Conservation (phyloP, 2,113 vertebrate species). For the Indri indri region DNA sequence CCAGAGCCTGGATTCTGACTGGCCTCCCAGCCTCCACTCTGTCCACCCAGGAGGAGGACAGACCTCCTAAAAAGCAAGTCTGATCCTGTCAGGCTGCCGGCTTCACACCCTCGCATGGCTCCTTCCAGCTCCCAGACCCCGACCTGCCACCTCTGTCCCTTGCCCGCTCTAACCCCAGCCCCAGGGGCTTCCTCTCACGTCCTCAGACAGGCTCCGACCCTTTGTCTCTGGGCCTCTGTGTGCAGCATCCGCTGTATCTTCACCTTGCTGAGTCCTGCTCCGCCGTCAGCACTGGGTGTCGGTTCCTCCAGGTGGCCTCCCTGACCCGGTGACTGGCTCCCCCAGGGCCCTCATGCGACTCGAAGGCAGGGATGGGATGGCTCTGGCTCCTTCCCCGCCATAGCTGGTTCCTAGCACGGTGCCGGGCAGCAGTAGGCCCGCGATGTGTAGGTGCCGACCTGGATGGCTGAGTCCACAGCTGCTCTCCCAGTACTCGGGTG, state of each 20-base stretch:
- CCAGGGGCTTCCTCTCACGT: fast-evolving
- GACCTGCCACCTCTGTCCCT: background rate
- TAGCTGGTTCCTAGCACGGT: fast-evolving
- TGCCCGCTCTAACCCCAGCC: background rate
- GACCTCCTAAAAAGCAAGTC: background rate
- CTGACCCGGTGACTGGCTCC: background rate
- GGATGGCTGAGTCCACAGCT: fast-evolving
- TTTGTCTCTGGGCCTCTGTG: background rate
- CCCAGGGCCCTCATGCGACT: background rate
- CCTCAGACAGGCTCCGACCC: background rate
- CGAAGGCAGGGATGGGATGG: background rate
- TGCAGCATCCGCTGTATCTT: fast-evolving
- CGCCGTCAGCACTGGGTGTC: background rate
- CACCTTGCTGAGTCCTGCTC: background rate
- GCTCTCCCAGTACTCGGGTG: fast-evolving
- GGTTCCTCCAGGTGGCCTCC: background rate
- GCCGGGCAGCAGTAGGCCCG: background rate
- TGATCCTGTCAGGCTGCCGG: background rate
- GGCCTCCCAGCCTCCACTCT: background rate
- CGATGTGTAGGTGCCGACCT: background rate
- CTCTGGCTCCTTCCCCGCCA: background rate
- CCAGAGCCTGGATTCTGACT: background rate
- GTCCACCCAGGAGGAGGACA: background rate
- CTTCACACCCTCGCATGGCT: no score
- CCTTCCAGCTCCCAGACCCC: background rate